Conservation (phyloP, 2,113 vertebrate species). For the Lagenorhynchus albirostris region DNA sequence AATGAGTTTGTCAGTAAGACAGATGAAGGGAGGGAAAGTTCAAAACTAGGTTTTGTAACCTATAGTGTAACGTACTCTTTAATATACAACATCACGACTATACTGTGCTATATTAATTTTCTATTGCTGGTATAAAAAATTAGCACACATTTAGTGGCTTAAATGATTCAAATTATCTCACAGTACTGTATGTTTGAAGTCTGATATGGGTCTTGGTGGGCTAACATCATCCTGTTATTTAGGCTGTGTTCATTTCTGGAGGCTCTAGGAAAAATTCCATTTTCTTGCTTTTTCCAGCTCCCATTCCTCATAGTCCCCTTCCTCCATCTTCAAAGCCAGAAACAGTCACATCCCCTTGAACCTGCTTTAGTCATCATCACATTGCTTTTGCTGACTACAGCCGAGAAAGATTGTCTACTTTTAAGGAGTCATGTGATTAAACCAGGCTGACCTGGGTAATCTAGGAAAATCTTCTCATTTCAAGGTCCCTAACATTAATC, state of each 20-base stretch:
- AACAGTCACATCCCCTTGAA: background rate
- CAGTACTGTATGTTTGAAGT: background rate
- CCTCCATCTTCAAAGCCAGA: background rate
- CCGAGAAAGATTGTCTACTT: background rate
- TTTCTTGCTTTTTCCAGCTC: background rate
- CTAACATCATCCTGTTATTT: background rate
- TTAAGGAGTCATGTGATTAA: background rate
- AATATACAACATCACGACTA: background rate
- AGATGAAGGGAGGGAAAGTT: background rate
- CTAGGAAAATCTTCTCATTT: background rate
- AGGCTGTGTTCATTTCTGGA: background rate
- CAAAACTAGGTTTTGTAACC: background rate
- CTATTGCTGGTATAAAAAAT: background rate
- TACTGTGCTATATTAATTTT: background rate
- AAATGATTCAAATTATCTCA: background rate
- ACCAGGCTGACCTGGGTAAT: background rate
- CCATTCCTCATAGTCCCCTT: background rate
- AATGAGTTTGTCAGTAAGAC: background rate
- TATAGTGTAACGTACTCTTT: background rate
- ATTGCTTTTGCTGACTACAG: background rate
- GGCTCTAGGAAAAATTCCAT: background rate
- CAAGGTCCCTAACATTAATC: background rate
- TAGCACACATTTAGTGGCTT: background rate
- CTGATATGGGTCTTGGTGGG: background rate
- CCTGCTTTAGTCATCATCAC: background rate